These are phyloP conservation scores for Catharus minimus DNA, from an alignment of 2,113 vertebrate species.

Conservation along the genomic window DNA sequence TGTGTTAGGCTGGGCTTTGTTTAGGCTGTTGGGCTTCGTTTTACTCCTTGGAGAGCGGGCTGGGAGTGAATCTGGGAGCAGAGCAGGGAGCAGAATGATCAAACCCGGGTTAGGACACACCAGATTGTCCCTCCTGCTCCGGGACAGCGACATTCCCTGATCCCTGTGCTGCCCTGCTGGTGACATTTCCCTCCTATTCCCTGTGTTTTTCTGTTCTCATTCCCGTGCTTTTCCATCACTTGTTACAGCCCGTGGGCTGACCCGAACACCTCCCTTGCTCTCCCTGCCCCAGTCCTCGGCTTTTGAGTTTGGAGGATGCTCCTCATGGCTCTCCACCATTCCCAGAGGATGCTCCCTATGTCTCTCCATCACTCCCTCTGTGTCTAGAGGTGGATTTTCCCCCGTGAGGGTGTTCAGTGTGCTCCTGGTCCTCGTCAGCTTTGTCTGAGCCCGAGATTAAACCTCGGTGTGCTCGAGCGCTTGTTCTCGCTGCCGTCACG, in stretches of 20 bases:
- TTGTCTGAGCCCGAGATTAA: neutral
- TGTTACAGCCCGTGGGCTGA: neutral
- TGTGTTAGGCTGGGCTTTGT: neutral
- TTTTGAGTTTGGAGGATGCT: neutral
- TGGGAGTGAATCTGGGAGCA: neutral
- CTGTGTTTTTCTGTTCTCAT: neutral
- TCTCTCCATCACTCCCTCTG: neutral
- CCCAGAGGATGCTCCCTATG: neutral
- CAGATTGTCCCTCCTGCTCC: neutral
- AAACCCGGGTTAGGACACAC: neutral
- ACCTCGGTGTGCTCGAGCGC: neutral
- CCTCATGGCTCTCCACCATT: neutral
- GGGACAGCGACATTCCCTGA: neutral
- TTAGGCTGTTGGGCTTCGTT: neutral
- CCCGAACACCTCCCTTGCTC: neutral
- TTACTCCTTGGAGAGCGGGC: neutral
- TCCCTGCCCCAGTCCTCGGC: fast-evolving
- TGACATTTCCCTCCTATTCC: neutral
- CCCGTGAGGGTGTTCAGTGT: neutral
- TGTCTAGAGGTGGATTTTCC: neutral
- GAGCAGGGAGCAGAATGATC: no score
- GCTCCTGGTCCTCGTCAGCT: neutral
- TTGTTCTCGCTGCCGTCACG: neutral
- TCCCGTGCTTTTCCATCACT: neutral
- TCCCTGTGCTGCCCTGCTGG: fast-evolving